Evolutionary conservation across 2,113 vertebrate species (phyloP).

Genomic region (Erpornis zantholeuca): DNA sequence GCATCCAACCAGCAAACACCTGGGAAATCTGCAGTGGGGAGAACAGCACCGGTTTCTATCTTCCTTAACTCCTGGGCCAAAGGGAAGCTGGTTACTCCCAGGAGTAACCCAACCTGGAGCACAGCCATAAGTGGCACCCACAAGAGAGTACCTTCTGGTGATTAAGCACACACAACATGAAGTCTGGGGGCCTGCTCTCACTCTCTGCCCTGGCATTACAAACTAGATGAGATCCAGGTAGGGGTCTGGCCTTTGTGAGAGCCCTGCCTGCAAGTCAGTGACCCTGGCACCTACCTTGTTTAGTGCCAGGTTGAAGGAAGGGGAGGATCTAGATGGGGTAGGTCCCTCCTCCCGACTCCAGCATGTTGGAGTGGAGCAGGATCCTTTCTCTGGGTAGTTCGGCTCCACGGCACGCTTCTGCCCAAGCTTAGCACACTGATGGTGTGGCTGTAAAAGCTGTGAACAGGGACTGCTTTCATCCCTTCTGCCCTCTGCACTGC

Average conservation of each 20-base stretch:
- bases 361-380: conserved; percentile 41
- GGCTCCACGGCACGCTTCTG: conserved; percentile 43
- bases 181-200: not conserved
- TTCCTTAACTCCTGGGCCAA: not conserved
- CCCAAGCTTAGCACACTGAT: conserved; percentile 24
- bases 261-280: not conserved
- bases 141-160: not conserved
- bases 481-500: conserved; percentile 39
- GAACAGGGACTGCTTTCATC: conserved; percentile 32
- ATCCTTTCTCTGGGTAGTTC: conserved; percentile 46
- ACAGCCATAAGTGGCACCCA: not conserved
- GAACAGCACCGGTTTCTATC: not conserved
- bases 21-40: not conserved
- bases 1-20: not conserved
- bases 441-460: not conserved
- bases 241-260: not conserved
- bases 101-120: not conserved
- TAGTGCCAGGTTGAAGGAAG: conserved; percentile 65
- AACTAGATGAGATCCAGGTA: not conserved
- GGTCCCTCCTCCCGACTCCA: conserved; percentile 58
- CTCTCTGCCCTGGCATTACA: not conserved
- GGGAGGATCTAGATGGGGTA: conserved; percentile 55
- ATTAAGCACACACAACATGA: not conserved
- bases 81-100: not conserved
- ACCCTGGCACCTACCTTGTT: conserved; percentile 75